Evolutionary conservation across 2,797 vertebrate species (phyloP).

Genomic region (Acanthurus lineatus): DNA sequence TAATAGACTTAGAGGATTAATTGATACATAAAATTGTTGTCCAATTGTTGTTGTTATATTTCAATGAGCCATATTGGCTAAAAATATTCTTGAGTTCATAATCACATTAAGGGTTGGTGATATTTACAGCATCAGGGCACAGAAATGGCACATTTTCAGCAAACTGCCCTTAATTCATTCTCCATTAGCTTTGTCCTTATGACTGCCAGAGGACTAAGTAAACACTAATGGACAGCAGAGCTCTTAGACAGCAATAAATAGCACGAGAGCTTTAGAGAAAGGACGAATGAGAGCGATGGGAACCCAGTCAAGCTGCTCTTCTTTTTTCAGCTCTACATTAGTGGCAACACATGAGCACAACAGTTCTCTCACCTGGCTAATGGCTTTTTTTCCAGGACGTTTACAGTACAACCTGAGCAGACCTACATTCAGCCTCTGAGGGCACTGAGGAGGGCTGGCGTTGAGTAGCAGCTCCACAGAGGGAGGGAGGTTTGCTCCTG

Average conservation of each 20-base stretch:
- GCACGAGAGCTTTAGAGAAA: slow-evolving; percentile 39
- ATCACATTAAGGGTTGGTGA: not conserved
- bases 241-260: slow-evolving; percentile 50
- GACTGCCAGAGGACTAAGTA: slow-evolving; percentile 24
- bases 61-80: not conserved
- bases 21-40: not conserved
- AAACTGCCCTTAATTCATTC: slow-evolving; percentile 35
- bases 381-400: slow-evolving; percentile 41
- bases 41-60: no score
- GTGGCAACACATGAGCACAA: slow-evolving; percentile 9
- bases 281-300: slow-evolving; percentile 43
- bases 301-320: slow-evolving; percentile 21
- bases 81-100: not conserved
- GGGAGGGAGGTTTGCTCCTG: slow-evolving; percentile 6
- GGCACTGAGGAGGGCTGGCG: not conserved
- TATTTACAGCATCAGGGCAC: slow-evolving; percentile 19
- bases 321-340: slow-evolving; percentile 34
- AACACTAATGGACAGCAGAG: slow-evolving; percentile 52
- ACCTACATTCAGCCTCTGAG: slow-evolving; percentile 36
- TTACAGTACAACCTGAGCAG: slow-evolving; percentile 22
- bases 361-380: slow-evolving; percentile 45
- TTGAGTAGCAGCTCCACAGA: not conserved
- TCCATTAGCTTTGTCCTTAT: slow-evolving; percentile 44
- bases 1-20: not conserved
- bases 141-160: slow-evolving; percentile 7